Base-by-base conservation (phyloP, 2,113 vertebrate genomes). In the Epinephelus cyanopodus region DNA sequence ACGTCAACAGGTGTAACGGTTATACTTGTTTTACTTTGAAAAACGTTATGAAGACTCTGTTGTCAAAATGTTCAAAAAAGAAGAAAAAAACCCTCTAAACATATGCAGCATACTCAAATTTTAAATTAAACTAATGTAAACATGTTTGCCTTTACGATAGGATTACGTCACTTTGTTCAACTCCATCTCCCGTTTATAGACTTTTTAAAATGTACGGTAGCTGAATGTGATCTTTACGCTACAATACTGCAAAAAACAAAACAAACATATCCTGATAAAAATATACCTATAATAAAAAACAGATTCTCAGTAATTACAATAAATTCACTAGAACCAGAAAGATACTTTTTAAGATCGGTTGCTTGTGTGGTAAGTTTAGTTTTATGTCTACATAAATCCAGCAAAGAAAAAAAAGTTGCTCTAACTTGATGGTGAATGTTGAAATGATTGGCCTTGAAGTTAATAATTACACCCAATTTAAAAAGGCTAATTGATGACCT, bases 401-500 rank as follows among this genome's bases (percentile, higher is more conserved):
- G 48, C 15, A 27, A 57, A 48, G 6, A 37, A 37, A 69, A 57
- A 8, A 69, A 61, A 25, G 7, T 70, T 60, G 19, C 45, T 13
- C 25, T 69, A 19, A 62, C 39, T 21, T 37, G 45, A 71, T 47
- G 65, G 29, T 21, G 71, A 75, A 71, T 64, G 42, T 10, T 66
- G 25, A 83, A 86, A 78, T 54, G 14, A 78, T 60, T 77, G 48
- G 45, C 74, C 39, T 37, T 79, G 19, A 57, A 67, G 80, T 89
- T 89, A 82, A 89, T 85, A 84, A 87, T 89, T 85, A 86, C 54
- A 82, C n/a, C 8, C 23, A 71, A 78, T 91, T 83, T 47, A 52
- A 64, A 86, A 77, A 76, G 47, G 64, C 11, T 54, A 68, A 74
- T 23, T 25, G 21, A 71, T 52, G 21, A 82, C 58, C 71, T 70